phyloP scores from a whole-genome alignment of 1,140 invertebrate species.

The Papilio polytes region DNA sequence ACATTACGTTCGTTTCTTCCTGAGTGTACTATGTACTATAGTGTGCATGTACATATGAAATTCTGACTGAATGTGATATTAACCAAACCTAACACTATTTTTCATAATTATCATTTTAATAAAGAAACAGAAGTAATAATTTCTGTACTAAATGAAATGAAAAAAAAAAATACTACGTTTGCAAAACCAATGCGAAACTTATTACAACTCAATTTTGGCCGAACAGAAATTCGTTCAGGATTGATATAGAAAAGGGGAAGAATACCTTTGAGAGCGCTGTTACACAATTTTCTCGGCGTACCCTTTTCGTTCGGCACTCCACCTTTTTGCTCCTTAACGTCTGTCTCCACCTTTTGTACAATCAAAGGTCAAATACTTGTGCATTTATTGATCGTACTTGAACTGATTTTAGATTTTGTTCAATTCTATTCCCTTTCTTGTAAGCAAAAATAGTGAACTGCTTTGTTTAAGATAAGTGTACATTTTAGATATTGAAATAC shows the following conservation, averaged over 20 bases:
- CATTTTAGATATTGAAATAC: too few relatives aligned
- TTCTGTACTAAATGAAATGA: background rate
- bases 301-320: background rate
- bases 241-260: slow-evolving; percentile 4
- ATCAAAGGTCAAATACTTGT: slow-evolving; percentile 49
- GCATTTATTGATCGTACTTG: slow-evolving; percentile 61
- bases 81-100: too few relatives aligned
- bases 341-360: slow-evolving; percentile 20
- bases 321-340: slow-evolving; percentile 18
- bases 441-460: background rate
- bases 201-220: slow-evolving; percentile 20
- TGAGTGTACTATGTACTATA: too few relatives aligned
- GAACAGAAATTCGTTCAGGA: slow-evolving; percentile 22
- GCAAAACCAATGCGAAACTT: slow-evolving; percentile 5
- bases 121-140: too few relatives aligned
- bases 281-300: slow-evolving; percentile 22
- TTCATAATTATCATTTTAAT: too few relatives aligned
- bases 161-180: background rate
- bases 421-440: background rate
- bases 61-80: too few relatives aligned
- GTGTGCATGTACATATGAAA: too few relatives aligned
- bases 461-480: background rate
- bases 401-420: slow-evolving; percentile 5
- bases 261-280: slow-evolving; percentile 24
- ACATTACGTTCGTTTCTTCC: too few relatives aligned